Base-by-base conservation (phyloP, 2,797 vertebrate genomes). In the Chaetodon trifasciatus region DNA sequence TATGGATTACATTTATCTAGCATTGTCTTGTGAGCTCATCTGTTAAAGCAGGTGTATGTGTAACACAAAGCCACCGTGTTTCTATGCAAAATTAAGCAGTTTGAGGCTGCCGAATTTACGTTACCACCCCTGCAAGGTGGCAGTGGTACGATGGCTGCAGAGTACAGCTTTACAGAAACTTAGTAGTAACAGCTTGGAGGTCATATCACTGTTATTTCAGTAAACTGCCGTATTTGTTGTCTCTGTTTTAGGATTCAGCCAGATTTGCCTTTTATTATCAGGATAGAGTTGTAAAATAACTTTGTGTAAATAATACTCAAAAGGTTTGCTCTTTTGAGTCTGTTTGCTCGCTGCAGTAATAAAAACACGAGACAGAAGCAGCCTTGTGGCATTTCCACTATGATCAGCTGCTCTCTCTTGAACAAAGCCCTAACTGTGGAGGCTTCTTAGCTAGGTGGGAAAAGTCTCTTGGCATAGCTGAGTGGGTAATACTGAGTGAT, bases 361-460 rank as follows among this genome's bases (percentile, higher is more conserved):
- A 49, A 69, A 52, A 58, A 47, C 62, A 3, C 50, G 3, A 75
- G 23, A 66, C 63, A 70, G 55, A 78, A 71, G 39, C 49, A 50
- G 71, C 76, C 66, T 79, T 89, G 84, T 87, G 84, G 84, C 60
- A 76, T 85, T 91, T 84, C 70, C 77, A 70, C 77, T 84, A 69
- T 67, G 85, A 92, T 94, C 93, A 93, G 90, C 92, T 93, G 93
- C 87, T 90, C 68, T 70, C 60, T 76, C 16, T 74, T 58, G 63
- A 92, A 94, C 92, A 94, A 94, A 91, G 91, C 76, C 19, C 46
- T 61, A 60, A 86, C 83, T 95, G 89, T 93, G 75, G 58, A 78
- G 46, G 69, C 70, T 67, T 72, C 63, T 76, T 69, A 63, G 79
- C 73, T 62, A 66, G 68, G 63, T 77, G 62, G 74, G 78, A 86